These are phyloP conservation scores for Lagenorhynchus albirostris DNA, from an alignment of 2,113 vertebrate species.

Conservation along the genomic window DNA sequence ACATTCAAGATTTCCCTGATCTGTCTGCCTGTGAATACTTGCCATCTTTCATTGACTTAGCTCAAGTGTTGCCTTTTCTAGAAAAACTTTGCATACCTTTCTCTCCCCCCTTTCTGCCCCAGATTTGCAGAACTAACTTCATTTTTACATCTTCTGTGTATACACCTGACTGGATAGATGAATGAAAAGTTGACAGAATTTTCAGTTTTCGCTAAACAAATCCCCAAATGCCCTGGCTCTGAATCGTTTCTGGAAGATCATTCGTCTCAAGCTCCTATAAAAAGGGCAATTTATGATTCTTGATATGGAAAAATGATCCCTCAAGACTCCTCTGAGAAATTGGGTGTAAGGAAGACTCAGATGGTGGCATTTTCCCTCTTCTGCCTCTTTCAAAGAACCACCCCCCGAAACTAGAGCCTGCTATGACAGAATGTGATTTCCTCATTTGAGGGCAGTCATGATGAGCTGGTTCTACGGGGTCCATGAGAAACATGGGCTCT, in stretches of 20 bases:
- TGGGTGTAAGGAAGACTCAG: not conserved
- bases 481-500: not conserved
- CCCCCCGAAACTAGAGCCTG: not conserved
- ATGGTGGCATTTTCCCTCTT: not conserved
- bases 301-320: not conserved
- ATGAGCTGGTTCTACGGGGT: not conserved
- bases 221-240: not conserved
- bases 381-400: not conserved
- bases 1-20: not conserved
- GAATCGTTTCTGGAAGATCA: not conserved
- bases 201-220: not conserved
- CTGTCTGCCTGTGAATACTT: not conserved
- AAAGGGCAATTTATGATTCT: not conserved
- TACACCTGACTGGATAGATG: not conserved
- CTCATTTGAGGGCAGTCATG: not conserved
- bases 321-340: not conserved
- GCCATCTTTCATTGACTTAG: not conserved
- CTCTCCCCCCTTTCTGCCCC: not conserved
- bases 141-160: not conserved
- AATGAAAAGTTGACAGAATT: not conserved
- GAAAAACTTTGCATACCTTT: not conserved
- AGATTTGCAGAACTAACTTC: not conserved
- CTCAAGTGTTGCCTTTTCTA: not conserved
- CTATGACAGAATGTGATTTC: not conserved
- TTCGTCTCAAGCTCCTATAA: not conserved